Conservation (phyloP, 2,797 vertebrate genomes). For the Naso thynnoides region DNA sequence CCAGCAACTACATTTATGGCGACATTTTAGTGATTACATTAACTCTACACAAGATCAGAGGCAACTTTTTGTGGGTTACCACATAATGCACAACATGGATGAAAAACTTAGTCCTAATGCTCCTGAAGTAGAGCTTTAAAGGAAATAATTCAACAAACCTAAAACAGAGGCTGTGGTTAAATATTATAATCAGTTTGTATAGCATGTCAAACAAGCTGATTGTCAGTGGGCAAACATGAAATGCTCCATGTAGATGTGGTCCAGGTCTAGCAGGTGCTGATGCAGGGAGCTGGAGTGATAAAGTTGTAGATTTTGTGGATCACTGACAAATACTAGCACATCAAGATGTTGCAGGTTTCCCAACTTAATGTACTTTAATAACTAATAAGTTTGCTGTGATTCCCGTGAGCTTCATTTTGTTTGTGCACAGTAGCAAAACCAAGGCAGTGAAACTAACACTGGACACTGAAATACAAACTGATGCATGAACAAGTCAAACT, state of each 20-base stretch:
- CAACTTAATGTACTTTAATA: constrained; percentile 2
- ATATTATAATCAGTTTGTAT: too few relatives aligned
- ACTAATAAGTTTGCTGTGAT: constrained; percentile 3
- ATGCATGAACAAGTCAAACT: constrained; percentile 1
- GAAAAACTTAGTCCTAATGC: too few relatives aligned
- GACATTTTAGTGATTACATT: too few relatives aligned
- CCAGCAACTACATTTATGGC: too few relatives aligned
- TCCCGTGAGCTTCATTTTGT: background rate
- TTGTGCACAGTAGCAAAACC: background rate
- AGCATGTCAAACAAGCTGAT: too few relatives aligned
- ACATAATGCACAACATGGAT: too few relatives aligned
- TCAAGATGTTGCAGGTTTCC: background rate
- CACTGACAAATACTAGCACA: background rate
- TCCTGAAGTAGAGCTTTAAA: too few relatives aligned
- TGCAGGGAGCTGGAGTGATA: background rate
- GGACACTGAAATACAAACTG: background rate
- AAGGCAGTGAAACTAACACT: background rate
- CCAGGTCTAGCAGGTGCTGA: background rate
- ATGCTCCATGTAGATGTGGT: background rate
- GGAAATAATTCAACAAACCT: too few relatives aligned
- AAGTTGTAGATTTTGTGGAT: background rate
- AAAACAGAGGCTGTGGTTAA: too few relatives aligned
- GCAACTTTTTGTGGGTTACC: too few relatives aligned
- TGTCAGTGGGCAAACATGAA: background rate
- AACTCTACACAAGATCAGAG: too few relatives aligned